Conservation (phyloP, 2,113 vertebrate species). For the Centrocercus urophasianus region DNA sequence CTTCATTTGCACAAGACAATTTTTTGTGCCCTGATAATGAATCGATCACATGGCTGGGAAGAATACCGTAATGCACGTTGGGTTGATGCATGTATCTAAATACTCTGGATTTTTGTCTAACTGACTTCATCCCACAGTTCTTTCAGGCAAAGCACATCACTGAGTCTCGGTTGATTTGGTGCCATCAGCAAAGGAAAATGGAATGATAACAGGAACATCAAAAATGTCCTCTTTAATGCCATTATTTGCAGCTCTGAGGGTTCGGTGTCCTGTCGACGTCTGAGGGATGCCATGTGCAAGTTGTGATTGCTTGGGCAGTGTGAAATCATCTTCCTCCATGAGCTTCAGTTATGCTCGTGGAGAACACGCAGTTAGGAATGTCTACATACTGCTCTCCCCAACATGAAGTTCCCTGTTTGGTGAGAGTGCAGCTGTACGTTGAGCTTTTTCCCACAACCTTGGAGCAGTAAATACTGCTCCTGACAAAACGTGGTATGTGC, state of each 20-base stretch:
- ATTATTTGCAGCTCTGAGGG: neutral
- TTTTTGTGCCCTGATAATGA: neutral
- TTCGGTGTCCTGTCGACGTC: neutral
- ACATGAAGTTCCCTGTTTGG: neutral
- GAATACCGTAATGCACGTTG: neutral
- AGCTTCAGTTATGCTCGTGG: neutral
- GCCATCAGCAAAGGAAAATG: neutral
- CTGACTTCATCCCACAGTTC: neutral
- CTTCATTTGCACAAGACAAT: neutral
- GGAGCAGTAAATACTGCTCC: neutral
- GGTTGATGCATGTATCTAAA: neutral
- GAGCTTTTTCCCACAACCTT: neutral
- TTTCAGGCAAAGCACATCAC: neutral
- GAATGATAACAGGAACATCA: neutral
- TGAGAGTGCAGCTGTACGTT: neutral
- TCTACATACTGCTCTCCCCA: neutral
- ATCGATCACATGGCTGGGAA: fast-evolving
- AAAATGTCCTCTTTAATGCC: neutral
- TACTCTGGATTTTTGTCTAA: neutral
- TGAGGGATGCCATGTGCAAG: neutral
- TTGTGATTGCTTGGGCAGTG: neutral
- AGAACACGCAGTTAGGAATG: fast-evolving
- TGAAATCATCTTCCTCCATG: neutral
- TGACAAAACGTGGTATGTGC: neutral
- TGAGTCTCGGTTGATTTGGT: neutral